Evolutionary conservation across 2,797 vertebrate genomes (phyloP).

Genomic region (Fistularia tabacaria): DNA sequence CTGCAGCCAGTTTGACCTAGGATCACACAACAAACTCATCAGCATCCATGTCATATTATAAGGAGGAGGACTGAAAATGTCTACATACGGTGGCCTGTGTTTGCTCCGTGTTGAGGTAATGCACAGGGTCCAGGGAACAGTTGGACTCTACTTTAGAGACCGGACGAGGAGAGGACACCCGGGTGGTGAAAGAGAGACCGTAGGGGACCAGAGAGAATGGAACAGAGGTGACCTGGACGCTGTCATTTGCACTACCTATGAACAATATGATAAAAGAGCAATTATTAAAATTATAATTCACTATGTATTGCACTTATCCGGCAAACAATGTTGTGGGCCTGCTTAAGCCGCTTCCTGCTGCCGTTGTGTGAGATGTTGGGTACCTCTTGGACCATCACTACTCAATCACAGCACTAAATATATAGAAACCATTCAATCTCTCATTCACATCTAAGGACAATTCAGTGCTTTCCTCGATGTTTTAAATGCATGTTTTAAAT

Average conservation of each 20-base stretch:
- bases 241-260: conserved; percentile 40
- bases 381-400: too few relatives aligned
- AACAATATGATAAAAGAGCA: not conserved
- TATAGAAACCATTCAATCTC: too few relatives aligned
- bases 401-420: too few relatives aligned
- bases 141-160: conserved; percentile 77
- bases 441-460: too few relatives aligned
- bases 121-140: conserved; percentile 70
- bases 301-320: too few relatives aligned
- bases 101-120: conserved; percentile 68
- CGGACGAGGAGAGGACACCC: conserved; percentile 70
- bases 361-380: too few relatives aligned
- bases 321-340: too few relatives aligned
- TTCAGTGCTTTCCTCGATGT: too few relatives aligned
- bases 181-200: conserved; percentile 68
- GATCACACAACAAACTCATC: not conserved
- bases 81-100: conserved; percentile 76
- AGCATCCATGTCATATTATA: not conserved
- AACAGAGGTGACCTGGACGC: conserved; percentile 52
- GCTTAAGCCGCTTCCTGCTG: too few relatives aligned
- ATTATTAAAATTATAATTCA: too few relatives aligned
- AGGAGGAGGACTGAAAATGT: conserved; percentile 4
- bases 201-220: conserved; percentile 72
- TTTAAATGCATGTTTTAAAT: too few relatives aligned
- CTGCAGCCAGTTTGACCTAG: conserved; percentile 76